These are phyloP conservation scores for Parnassius apollo DNA, from an alignment of 2,888 invertebrate genomes.

Conservation along the genomic window DNA sequence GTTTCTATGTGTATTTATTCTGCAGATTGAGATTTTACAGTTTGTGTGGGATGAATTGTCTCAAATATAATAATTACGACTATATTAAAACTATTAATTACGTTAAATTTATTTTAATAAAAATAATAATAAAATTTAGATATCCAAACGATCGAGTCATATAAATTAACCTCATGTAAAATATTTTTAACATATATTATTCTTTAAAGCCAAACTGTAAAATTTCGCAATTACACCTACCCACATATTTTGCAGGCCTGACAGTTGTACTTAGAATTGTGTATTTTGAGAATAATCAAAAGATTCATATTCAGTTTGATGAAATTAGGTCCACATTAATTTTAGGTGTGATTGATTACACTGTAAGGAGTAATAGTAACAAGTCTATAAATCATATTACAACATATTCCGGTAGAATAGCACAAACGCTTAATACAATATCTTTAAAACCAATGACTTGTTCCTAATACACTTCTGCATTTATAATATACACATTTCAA, in stretches of 20 bases:
- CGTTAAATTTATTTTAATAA: background rate
- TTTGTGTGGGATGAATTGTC: constrained; percentile 6
- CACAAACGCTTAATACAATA: background rate
- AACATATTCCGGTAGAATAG: background rate
- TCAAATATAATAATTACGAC: background rate
- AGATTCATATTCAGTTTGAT: background rate
- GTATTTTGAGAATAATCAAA: background rate
- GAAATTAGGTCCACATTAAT: background rate
- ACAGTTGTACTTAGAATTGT: background rate
- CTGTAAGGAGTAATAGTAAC: constrained; percentile 12
- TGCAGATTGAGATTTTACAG: constrained; percentile 18
- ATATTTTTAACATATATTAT: no score
- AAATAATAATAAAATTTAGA: background rate
- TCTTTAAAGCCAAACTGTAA: constrained; percentile 15
- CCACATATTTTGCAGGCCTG: background rate
- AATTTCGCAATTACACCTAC: constrained; percentile 5
- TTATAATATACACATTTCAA: constrained; percentile 1
- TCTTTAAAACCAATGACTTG: constrained; percentile 2
- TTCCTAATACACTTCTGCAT: constrained; percentile 14
- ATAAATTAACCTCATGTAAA: no score
- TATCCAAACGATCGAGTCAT: no score
- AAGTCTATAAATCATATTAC: constrained; percentile 2
- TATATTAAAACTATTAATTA: no score
- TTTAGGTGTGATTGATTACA: background rate
- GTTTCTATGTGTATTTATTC: constrained; percentile 24